These are phyloP conservation scores for Arothron firmamentum DNA, from an alignment of 2,113 vertebrate genomes.

Conservation along the genomic window DNA sequence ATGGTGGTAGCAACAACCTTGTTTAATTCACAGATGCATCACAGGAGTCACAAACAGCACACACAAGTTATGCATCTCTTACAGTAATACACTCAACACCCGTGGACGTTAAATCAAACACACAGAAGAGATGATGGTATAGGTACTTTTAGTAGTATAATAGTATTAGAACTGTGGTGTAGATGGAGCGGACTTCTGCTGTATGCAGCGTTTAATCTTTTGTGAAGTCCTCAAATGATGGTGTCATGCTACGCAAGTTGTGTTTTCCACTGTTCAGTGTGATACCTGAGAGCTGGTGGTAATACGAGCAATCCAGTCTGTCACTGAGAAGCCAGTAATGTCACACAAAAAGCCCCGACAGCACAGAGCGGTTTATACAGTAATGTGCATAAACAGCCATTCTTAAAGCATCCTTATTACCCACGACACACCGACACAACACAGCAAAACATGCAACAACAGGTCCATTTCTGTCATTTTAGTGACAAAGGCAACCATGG, in stretches of 20 bases:
- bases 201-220: constrained; percentile 1
- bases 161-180: constrained; percentile 25
- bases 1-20: constrained; percentile 31
- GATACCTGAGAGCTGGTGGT: constrained; percentile 64
- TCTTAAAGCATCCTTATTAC: constrained; percentile 27
- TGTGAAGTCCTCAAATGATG: neutral
- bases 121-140: too few relatives aligned
- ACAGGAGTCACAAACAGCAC: constrained; percentile 53
- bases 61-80: constrained; percentile 14
- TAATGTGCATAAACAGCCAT: constrained; percentile 24
- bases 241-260: neutral
- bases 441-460: constrained; percentile 38
- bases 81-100: constrained; percentile 18
- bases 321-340: constrained; percentile 7
- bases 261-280: constrained; percentile 8
- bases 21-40: constrained; percentile 53
- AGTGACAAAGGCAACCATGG: constrained; percentile 42
- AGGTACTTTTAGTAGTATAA: neutral
- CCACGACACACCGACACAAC: constrained; percentile 30
- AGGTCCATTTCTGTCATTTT: constrained; percentile 20
- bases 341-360: neutral
- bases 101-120: neutral
- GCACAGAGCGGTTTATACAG: too few relatives aligned
- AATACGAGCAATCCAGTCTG: constrained; percentile 17
- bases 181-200: constrained; percentile 6